A percentile compares a stretch with the other conserved stretches of the same genome.
Evolutionary conservation across 2,113 vertebrate species (phyloP).

Genomic region (Nannospalax galili): DNA sequence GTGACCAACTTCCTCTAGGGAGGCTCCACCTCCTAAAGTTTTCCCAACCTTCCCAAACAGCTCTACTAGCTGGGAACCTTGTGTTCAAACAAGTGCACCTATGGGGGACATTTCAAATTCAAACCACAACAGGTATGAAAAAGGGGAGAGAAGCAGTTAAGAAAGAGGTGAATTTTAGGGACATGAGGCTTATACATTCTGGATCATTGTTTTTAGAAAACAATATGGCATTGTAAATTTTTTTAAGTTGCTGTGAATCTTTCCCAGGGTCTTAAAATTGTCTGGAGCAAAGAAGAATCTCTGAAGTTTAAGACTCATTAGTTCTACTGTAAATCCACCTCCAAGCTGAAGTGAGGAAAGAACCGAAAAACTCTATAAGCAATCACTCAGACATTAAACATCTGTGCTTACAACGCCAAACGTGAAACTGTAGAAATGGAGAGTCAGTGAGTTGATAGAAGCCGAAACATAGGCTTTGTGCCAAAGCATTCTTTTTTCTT

Average conservation of each 20-base stretch:
- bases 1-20: too few species aligned
- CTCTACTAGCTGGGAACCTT: too few species aligned
- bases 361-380: not conserved
- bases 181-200: not conserved
- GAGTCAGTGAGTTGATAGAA: not conserved
- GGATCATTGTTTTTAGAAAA: not conserved
- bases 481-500: not conserved
- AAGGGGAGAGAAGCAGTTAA: not conserved
- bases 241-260: not conserved
- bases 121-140: too few species aligned
- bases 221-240: not conserved
- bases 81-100: too few species aligned
- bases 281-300: not conserved
- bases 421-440: not conserved
- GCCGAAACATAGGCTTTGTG: not conserved
- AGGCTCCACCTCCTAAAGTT: too few species aligned
- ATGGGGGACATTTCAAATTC: too few species aligned
- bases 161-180: not conserved
- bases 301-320: not conserved
- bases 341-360: not conserved
- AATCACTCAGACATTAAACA: not conserved
- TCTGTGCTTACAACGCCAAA: not conserved
- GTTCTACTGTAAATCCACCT: not conserved
- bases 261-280: not conserved
- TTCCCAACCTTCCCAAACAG: too few species aligned